Base-by-base conservation (phyloP, 2,113 vertebrate species). In the Otocyon megalotis region DNA sequence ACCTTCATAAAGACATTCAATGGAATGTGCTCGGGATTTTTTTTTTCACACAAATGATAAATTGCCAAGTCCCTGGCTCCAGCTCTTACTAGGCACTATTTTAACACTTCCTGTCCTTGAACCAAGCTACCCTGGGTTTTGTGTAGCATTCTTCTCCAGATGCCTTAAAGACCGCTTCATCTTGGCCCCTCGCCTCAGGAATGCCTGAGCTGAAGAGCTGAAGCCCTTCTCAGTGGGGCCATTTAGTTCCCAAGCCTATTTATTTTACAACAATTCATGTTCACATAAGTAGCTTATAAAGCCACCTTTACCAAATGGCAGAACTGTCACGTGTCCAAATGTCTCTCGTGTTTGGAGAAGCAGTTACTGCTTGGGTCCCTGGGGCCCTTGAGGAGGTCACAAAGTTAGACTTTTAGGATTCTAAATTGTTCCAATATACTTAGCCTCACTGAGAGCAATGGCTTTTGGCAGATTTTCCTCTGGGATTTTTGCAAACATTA, bases 1-100 rank as follows among this genome's bases (percentile, higher is more conserved):
- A 89, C 60, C 85, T 95, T 95, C 84, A 50, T 58, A 54, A 94
- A 95, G 90, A 86, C 1, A 1, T 76, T 72, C 37, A 65, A 14
- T 86, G 72, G 79, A 71, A 95, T 63, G 22, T 53, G 15, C 19
- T 72, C 83, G 48, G 32, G 26, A 92, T 53, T 16, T 56, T 15
- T 48, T 6, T 37, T 6, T 32, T 3, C 65, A 72, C 16, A 58
- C 3, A 30, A 76, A 69, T 88, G 84, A 94, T 37, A 82, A 83
- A 62, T 76, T 90, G 84, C 76, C 82, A 80, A 84, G 63, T 87
- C 13, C 53, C 58, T 94, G 88, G 81, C 88, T 94, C 30, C 35
- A 90, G 58, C 50, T 35, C 65, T 90, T 76, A 8, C 69, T 26
- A 58, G 60, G 83, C 72, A 93, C 62, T 62, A 50, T 88, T 91